Percentiles rank a stretch among this genome's conserved stretches.
Evolutionary conservation across 2,797 vertebrate genomes (phyloP).

Genomic region (Oreochromis grahami): DNA sequence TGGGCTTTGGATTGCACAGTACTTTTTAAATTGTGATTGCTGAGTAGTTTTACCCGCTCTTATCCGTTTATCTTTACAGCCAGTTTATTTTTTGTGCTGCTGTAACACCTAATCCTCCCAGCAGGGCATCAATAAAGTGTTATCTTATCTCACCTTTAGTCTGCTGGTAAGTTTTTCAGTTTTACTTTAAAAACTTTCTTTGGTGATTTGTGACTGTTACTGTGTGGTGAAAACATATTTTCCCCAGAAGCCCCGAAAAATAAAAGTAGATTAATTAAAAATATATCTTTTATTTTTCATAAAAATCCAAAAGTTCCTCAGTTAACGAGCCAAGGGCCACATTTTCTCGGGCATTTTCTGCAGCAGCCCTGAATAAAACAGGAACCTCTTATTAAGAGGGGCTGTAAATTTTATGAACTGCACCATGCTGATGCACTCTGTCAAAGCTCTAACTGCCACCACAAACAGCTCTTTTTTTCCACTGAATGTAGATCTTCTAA

Average conservation of each 20-base stretch:
- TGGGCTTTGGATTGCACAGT: not conserved
- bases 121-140: not conserved
- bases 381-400: not conserved
- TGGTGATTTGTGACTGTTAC: not conserved
- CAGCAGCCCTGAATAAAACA: not conserved
- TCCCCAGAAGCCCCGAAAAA: accelerated
- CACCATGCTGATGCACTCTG: not conserved
- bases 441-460: not conserved
- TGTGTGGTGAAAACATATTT: not conserved
- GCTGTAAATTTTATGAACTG: not conserved
- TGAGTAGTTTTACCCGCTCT: not conserved
- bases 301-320: not conserved
- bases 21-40: not conserved
- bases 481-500: not conserved
- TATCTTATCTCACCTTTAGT: not conserved
- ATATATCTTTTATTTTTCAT: not conserved
- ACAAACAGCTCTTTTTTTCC: accelerated
- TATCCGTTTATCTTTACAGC: not conserved
- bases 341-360: accelerated
- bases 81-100: not conserved
- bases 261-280: not conserved
- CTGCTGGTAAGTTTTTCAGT: not conserved
- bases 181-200: not conserved
- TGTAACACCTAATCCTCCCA: not conserved
- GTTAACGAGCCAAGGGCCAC: not conserved